Conservation (phyloP, 2,888 invertebrate species). For the Exephanes ischioxanthus region DNA sequence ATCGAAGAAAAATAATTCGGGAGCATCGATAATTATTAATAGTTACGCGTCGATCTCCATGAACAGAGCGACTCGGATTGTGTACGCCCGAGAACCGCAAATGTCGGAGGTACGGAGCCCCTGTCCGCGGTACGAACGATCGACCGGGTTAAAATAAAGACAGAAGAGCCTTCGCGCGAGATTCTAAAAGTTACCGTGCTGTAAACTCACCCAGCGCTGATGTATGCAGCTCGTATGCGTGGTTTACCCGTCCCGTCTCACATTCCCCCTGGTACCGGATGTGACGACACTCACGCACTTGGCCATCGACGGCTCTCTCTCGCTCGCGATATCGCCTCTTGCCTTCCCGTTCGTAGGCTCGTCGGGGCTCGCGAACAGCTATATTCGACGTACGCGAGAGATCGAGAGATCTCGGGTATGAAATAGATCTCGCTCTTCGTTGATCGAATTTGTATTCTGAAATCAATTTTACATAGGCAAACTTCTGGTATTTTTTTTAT, state of each 20-base stretch:
- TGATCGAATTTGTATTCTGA: not conserved
- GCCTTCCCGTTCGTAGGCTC: constrained; percentile 31
- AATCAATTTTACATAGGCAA: not conserved
- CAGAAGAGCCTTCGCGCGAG: not conserved
- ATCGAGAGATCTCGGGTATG: not conserved
- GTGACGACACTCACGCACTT: constrained; percentile 81
- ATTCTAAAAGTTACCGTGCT: constrained; percentile 11
- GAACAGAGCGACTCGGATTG: constrained; percentile 16
- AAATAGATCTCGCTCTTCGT: constrained; percentile 1
- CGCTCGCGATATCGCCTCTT: constrained; percentile 57
- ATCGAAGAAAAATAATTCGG: not conserved
- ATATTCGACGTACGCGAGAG: constrained; percentile 7
- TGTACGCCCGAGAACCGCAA: constrained; percentile 25
- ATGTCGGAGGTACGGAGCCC: constrained; percentile 8
- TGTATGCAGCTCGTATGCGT: constrained; percentile 21
- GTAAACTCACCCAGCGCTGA: not conserved
- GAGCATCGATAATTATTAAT: constrained; percentile 52
- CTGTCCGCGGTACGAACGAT: not conserved
- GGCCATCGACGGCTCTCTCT: constrained; percentile 75
- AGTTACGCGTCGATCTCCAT: constrained; percentile 23
- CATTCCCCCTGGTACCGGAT: constrained; percentile 77
- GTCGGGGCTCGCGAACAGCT: constrained; percentile 17
- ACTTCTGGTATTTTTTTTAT: not conserved
- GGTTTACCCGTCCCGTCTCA: constrained; percentile 50
- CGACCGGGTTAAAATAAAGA: not conserved